A percentile compares a stretch with the other conserved stretches of the same genome.
phyloP scores from a whole-genome alignment of 1,140 invertebrate species.

The Cyclargus thomasi region DNA sequence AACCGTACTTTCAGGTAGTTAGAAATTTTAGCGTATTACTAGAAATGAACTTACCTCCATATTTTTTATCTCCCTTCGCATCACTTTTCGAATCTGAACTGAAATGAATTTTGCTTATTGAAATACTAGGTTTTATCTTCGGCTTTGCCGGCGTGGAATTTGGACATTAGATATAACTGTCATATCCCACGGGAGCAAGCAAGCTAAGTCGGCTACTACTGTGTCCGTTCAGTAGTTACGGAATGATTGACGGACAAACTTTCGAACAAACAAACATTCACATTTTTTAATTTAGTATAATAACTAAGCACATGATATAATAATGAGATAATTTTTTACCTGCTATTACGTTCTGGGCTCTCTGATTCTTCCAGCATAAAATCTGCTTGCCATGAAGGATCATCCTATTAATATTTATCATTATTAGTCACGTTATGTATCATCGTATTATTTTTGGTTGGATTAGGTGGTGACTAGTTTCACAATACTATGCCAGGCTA shows the following conservation, averaged over 20 bases:
- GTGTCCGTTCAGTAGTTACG: too few species aligned
- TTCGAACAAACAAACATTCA: too few species aligned
- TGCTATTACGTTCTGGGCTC: conserved; percentile 38
- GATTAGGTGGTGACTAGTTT: too few species aligned
- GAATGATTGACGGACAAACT: too few species aligned
- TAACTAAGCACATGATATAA: neutral
- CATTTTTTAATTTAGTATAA: too few species aligned
- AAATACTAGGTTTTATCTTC: too few species aligned
- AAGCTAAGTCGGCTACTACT: too few species aligned
- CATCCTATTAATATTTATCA: conserved; percentile 40
- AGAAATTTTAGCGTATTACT: neutral
- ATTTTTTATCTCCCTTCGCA: conserved; percentile 51
- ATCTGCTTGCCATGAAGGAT: conserved; percentile 62
- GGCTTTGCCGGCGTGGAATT: too few species aligned
- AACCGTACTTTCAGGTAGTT: neutral
- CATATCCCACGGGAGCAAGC: too few species aligned
- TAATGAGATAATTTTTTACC: conserved; percentile 27
- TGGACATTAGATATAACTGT: too few species aligned
- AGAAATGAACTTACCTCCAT: conserved; percentile 43
- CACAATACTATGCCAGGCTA: too few species aligned
- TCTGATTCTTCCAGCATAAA: conserved; percentile 61
- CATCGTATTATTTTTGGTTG: too few species aligned
- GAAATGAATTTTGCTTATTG: conserved; percentile 29
- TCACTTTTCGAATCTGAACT: conserved; percentile 50
- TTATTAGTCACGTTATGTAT: neutral